phyloP scores from a whole-genome alignment of 1,140 invertebrate species.

The Aporrectodea caliginosa region DNA sequence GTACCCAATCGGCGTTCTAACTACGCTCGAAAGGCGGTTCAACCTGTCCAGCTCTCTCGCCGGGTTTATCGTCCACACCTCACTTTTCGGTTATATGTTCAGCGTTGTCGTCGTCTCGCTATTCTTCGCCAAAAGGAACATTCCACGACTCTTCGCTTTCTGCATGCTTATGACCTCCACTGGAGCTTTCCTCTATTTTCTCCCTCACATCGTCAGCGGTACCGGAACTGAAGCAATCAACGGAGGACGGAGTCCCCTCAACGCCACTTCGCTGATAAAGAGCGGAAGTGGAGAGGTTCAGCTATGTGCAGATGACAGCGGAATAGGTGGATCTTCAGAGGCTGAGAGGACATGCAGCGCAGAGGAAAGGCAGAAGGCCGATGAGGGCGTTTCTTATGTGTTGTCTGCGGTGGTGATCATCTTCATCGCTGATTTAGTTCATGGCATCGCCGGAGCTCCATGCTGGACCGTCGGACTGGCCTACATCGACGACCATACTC shows the following conservation, averaged over 20 bases:
- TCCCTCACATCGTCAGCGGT: constrained; percentile 69
- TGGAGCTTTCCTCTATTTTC: constrained; percentile 64
- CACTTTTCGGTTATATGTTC: constrained; percentile 22
- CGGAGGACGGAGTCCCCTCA: background rate
- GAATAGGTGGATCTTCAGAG: background rate
- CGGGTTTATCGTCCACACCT: constrained; percentile 5
- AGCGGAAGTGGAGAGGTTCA: background rate
- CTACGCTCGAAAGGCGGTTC: constrained; percentile 75
- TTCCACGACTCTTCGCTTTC: constrained; percentile 53
- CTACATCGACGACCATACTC: background rate
- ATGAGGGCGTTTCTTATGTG: background rate
- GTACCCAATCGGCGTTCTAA: constrained; percentile 73
- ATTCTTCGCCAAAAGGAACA: constrained; percentile 36
- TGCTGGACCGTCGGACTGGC: constrained; percentile 2
- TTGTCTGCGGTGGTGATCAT: background rate
- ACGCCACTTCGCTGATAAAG: background rate
- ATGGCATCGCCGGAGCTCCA: background rate
- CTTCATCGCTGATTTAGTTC: background rate
- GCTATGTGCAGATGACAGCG: background rate
- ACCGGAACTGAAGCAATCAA: background rate
- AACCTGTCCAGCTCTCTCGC: constrained; percentile 64
- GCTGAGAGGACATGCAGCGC: background rate
- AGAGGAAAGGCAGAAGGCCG: background rate
- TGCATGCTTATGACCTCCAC: constrained; percentile 46
- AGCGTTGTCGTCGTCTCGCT: constrained; percentile 15